These are phyloP conservation scores for Erythrolamprus reginae DNA, from an alignment of 2,113 vertebrate genomes.

Conservation along the genomic window DNA sequence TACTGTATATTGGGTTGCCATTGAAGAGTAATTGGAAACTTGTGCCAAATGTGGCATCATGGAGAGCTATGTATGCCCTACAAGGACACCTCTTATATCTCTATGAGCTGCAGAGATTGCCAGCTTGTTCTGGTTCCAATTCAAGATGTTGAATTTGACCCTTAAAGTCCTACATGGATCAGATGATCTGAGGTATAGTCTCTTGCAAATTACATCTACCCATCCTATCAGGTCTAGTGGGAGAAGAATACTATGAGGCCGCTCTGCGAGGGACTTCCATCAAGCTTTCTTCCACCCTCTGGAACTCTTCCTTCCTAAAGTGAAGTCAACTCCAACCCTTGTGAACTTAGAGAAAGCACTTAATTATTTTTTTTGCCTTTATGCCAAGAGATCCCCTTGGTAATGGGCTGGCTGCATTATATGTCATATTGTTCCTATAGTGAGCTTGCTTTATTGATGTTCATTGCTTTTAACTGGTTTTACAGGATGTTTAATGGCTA, in stretches of 20 bases:
- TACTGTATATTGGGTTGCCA: background rate
- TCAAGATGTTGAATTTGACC: background rate
- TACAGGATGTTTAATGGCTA: background rate
- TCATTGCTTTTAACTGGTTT: background rate
- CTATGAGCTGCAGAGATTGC: background rate
- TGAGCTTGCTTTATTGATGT: background rate
- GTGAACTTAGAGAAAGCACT: background rate
- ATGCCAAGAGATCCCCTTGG: background rate
- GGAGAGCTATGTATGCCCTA: no score
- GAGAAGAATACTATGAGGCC: background rate
- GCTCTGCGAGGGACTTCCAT: background rate
- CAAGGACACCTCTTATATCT: background rate
- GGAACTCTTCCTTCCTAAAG: background rate
- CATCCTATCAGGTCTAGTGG: background rate
- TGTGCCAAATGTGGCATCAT: background rate
- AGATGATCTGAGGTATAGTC: background rate
- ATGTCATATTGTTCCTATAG: background rate
- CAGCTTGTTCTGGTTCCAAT: background rate
- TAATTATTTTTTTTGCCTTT: background rate
- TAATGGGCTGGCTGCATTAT: background rate
- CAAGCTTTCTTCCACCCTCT: background rate
- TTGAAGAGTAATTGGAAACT: background rate
- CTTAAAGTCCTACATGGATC: background rate
- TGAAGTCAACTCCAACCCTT: background rate
- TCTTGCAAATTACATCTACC: background rate